Evolutionary conservation across 1,140 invertebrate genomes (phyloP), one percentile per base, ranked within the genome.

Genomic region (Brachionus manjavacas): DNA sequence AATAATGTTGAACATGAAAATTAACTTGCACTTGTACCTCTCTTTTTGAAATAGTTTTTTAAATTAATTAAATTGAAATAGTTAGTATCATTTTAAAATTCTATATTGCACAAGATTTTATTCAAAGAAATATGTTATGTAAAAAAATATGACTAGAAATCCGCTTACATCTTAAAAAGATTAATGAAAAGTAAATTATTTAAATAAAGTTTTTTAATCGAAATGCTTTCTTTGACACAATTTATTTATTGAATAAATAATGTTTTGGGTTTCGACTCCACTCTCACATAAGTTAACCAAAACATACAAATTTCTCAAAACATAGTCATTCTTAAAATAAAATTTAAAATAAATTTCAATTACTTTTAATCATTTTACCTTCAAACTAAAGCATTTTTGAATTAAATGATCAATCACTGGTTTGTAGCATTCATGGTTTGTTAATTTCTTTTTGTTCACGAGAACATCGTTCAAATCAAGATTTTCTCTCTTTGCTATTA

Each of bases 251-350:
- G 72, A 25, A 16, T 49, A 11, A 25, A 49, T 76, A 4, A 76
- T 46, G 25, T 49, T 49, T 35, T 76, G 9, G 46, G 20, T 39
- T 4, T 78, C 12, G 20, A 88, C 78, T 25, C 86, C 85, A 12
- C 84, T 85, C 41, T 91, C 89, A 85, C 91, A 91, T 39, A 91
- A 83, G 85, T 91, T 91, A 14, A 89, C 89, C 78, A 91, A 87
- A 4, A 88, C 86, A 86, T 91, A 90, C 39, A 90, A 86, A 52
- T 90, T 88, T 68, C 89, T 87, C 52, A 91, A 84, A 23, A 89
- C 89, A 86, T 90, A 90, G 20, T 88, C 88, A 86, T 90, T 88
- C 88, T 89, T 84, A 16, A 86, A 86, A 72, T 74, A 28, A 83
- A 85, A 81, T 68, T 31, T 4, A 16, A 41, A 39, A 0, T 41